Evolutionary conservation across 2,113 vertebrate species (phyloP).

Genomic region (Labeo catla): DNA sequence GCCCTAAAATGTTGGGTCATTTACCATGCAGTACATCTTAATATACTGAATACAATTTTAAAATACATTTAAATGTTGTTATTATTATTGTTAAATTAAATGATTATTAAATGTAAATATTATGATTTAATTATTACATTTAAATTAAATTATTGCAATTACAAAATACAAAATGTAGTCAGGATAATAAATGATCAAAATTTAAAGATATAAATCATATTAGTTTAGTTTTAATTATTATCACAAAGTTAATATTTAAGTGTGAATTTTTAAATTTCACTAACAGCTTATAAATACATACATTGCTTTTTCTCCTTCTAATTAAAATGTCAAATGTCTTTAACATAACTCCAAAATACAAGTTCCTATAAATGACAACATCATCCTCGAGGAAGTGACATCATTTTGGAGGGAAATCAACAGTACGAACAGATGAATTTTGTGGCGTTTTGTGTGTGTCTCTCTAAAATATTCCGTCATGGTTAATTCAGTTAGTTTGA

Average conservation of each 20-base stretch:
- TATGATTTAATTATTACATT: no score
- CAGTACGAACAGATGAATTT: background rate
- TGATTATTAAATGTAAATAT: no score
- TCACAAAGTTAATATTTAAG: background rate
- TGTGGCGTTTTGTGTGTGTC: background rate
- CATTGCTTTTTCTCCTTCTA: no score
- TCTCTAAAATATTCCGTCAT: background rate
- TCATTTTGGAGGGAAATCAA: background rate
- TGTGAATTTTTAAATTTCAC: background rate
- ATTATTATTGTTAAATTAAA: no score
- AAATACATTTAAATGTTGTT: background rate
- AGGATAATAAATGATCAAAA: no score
- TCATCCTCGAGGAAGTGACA: background rate
- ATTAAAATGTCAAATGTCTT: background rate
- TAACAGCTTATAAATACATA: no score
- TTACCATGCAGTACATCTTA: background rate
- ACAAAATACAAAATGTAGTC: no score
- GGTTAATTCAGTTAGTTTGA: background rate
- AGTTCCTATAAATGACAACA: background rate
- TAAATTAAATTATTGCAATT: no score
- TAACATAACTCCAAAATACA: background rate
- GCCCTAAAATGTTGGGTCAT: background rate
- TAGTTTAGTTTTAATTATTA: background rate
- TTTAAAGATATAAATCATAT: background rate
- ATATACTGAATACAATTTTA: background rate